Conservation (phyloP, 2,113 vertebrate genomes). For the Bucco capensis region DNA sequence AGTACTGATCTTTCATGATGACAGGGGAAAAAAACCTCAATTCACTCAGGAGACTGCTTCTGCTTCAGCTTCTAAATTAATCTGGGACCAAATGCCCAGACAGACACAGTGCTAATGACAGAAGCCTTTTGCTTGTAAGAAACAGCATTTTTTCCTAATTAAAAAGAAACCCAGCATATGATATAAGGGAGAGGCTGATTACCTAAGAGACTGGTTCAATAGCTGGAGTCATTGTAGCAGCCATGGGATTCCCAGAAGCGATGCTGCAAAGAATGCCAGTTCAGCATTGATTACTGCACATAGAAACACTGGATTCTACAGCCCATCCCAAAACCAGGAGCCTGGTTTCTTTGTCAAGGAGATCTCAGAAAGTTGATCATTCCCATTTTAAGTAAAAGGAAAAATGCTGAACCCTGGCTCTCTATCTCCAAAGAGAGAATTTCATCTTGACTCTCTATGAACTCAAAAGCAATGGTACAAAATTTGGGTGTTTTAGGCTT, state of each 20-base stretch:
- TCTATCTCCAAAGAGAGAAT: not conserved
- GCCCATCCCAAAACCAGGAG: not conserved
- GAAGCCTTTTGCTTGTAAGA: constrained; percentile 32
- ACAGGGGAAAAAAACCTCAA: not conserved
- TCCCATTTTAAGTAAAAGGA: not conserved
- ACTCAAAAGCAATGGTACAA: not conserved
- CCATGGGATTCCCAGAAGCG: not conserved
- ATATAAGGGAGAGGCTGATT: constrained; percentile 20
- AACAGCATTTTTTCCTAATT: constrained; percentile 44
- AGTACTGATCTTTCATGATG: constrained; percentile 26
- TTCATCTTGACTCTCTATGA: not conserved
- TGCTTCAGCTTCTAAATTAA: constrained; percentile 60
- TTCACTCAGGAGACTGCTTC: constrained; percentile 3
- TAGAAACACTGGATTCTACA: not conserved
- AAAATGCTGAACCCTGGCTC: not conserved
- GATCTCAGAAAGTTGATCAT: not conserved
- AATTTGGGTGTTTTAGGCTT: not conserved
- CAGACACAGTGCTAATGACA: constrained; percentile 41
- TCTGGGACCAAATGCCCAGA: constrained; percentile 56
- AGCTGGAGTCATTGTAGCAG: constrained; percentile 29
- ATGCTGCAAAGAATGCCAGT: not conserved
- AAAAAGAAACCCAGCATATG: constrained; percentile 39
- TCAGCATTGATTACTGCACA: constrained; percentile 42
- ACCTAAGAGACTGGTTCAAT: constrained; percentile 19
- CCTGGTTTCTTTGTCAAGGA: not conserved